These are phyloP conservation scores for Grus americana DNA, from an alignment of 2,113 vertebrate species.

Conservation along the genomic window DNA sequence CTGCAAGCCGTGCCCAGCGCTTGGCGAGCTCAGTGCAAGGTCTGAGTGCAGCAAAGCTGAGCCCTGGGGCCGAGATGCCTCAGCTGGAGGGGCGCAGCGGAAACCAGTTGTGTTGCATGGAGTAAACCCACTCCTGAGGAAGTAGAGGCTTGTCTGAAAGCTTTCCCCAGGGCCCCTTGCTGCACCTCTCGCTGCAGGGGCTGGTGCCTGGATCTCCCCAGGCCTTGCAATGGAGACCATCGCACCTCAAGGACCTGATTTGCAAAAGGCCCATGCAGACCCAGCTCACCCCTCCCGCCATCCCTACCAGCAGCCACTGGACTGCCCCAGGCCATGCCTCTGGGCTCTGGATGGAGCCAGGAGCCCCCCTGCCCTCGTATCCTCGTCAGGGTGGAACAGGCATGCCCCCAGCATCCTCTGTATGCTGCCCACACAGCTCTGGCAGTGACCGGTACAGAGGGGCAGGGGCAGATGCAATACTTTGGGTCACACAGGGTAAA, in stretches of 20 bases:
- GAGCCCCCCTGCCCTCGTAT: not conserved
- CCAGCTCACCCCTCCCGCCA: not conserved
- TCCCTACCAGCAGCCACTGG: not conserved
- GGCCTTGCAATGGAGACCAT: not conserved
- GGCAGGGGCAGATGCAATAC: not conserved
- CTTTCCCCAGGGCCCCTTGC: not conserved
- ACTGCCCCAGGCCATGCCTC: not conserved
- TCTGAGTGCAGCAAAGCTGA: not conserved
- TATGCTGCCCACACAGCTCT: not conserved
- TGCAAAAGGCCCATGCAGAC: not conserved
- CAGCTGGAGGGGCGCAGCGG: not conserved
- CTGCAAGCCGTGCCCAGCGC: not conserved
- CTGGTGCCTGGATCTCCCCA: not conserved
- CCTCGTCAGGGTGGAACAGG: not conserved
- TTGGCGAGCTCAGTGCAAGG: not conserved
- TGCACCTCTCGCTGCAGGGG: not conserved
- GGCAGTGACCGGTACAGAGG: not conserved
- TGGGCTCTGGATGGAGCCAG: not conserved
- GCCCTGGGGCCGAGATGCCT: not conserved
- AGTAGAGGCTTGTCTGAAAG: not conserved
- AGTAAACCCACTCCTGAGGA: not conserved
- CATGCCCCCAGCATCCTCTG: not conserved
- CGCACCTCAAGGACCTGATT: not conserved
- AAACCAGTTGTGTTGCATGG: not conserved
- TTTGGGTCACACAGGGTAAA: not conserved